A percentile compares a stretch with the other conserved stretches of the same genome.
Evolutionary conservation across 2,888 invertebrate species (phyloP).

Genomic region (Peribatodes rhomboidaria): DNA sequence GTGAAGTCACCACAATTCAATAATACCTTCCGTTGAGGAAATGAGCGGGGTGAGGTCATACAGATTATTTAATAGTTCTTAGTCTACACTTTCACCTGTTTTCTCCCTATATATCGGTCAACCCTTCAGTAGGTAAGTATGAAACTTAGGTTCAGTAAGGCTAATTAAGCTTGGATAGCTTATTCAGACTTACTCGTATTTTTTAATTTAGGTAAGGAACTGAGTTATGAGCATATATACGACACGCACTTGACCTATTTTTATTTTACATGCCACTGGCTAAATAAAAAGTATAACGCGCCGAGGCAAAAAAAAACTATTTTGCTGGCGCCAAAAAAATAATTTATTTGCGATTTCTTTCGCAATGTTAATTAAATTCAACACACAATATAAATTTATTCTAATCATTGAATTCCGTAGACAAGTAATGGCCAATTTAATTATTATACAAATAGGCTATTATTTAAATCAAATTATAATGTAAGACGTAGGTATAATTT

Average conservation of each 20-base stretch:
- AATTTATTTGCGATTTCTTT: conserved; percentile 1
- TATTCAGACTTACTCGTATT: no score
- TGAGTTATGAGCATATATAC: no score
- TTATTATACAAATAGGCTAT: conserved; percentile 9
- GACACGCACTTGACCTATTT: neutral
- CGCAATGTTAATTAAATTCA: conserved; percentile 2
- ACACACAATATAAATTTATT: conserved; percentile 2
- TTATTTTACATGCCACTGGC: neutral
- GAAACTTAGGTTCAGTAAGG: no score
- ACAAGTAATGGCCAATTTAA: neutral
- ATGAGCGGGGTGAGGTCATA: conserved; percentile 29
- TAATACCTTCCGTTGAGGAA: conserved; percentile 14
- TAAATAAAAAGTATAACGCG: neutral
- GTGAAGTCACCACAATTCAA: conserved; percentile 35
- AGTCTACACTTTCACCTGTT: conserved; percentile 36
- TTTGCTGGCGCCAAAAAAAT: neutral
- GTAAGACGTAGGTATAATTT: neutral
- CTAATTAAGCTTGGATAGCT: no score
- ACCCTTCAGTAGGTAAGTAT: neutral
- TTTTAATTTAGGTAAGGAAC: no score
- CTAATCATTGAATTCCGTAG: neutral
- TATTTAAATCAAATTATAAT: conserved; percentile 6
- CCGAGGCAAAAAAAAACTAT: neutral
- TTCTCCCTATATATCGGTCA: conserved; percentile 20
- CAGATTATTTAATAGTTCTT: neutral